A percentile compares a stretch with the other conserved stretches of the same genome.
Conservation (phyloP, 1,140 invertebrate species). For the Trialeurodes vaporariorum region DNA sequence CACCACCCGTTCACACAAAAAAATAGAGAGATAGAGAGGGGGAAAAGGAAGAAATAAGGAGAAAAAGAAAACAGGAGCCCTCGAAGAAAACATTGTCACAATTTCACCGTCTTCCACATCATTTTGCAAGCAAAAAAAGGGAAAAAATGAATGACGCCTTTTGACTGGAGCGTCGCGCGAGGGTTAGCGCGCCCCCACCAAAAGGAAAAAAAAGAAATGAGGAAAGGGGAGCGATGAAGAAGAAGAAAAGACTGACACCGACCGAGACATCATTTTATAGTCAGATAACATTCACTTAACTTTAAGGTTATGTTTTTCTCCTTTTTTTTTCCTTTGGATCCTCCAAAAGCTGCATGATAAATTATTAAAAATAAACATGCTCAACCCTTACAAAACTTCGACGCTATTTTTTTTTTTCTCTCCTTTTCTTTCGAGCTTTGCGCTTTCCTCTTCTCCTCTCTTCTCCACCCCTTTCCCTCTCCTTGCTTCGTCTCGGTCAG, state of each 20-base stretch:
- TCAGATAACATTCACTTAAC: not conserved
- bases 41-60: slow-evolving; percentile 3
- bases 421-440: slow-evolving; percentile 2
- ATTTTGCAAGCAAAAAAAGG: slow-evolving; percentile 4
- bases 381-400: not conserved
- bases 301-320: not conserved
- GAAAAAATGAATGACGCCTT: not conserved
- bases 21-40: not conserved
- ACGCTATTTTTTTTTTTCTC: not conserved
- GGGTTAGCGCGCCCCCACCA: not conserved
- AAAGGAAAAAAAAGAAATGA: slow-evolving; percentile 1
- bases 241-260: not conserved
- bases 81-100: slow-evolving; percentile 2
- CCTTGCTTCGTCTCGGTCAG: not conserved
- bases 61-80: not conserved
- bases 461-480: slow-evolving; percentile 6
- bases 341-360: not conserved
- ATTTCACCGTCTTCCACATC: not conserved
- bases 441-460: too few relatives aligned
- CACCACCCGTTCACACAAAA: too few relatives aligned
- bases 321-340: not conserved
- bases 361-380: not conserved
- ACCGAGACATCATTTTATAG: not conserved
- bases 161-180: slow-evolving; percentile 1
- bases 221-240: not conserved